phyloP scores from a whole-genome alignment of 2,888 invertebrate species.

The Ophion ventricosus region DNA sequence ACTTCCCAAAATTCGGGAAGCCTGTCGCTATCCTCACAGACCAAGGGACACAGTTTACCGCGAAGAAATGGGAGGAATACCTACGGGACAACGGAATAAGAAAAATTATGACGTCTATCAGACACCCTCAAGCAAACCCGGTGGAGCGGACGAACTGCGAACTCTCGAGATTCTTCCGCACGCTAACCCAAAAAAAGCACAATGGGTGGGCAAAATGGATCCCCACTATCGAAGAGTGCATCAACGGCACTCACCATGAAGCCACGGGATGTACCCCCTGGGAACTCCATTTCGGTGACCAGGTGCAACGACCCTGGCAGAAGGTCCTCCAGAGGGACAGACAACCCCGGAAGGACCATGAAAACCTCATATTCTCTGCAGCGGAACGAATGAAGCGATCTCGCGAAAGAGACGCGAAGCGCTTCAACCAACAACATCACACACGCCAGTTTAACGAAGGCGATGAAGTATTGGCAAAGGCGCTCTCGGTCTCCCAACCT shows the following conservation, averaged over 20 bases:
- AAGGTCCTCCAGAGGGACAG: neutral
- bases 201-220: conserved; percentile 47
- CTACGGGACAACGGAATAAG: conserved; percentile 7
- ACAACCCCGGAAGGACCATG: neutral
- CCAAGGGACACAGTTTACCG: conserved; percentile 67
- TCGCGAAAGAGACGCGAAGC: too few relatives aligned
- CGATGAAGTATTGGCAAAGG: neutral
- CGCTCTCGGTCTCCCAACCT: conserved; percentile 9
- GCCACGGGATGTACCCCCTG: too few relatives aligned
- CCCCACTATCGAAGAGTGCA: conserved; percentile 29
- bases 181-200: conserved; percentile 20
- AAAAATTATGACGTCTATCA: conserved; percentile 34
- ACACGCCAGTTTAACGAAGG: neutral
- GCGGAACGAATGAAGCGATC: too few relatives aligned
- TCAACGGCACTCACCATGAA: too few relatives aligned
- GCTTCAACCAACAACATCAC: too few relatives aligned
- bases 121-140: conserved; percentile 70
- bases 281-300: conserved; percentile 8
- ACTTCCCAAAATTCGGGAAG: conserved; percentile 29
- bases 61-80: conserved; percentile 62
- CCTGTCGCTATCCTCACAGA: conserved; percentile 39
- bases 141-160: conserved; percentile 69
- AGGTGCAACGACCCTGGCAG: conserved; percentile 23
- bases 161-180: conserved; percentile 53
- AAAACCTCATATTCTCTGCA: too few relatives aligned